Conservation (phyloP, 2,888 invertebrate genomes). For the Podabrus alpinus region DNA sequence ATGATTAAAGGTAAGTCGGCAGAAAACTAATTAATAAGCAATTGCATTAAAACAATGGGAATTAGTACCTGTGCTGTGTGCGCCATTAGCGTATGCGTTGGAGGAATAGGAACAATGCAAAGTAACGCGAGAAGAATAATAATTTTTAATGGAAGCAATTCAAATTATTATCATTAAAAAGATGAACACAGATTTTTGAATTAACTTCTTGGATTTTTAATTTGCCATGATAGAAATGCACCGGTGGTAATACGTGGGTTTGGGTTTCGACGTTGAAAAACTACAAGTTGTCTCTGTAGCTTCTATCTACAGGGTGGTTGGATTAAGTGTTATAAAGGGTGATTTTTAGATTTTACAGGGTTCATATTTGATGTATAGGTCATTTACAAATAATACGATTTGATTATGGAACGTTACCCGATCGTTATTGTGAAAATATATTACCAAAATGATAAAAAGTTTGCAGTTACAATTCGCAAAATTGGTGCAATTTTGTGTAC, state of each 20-base stretch:
- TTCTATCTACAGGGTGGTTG: background rate
- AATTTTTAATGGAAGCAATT: background rate
- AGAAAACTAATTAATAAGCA: conserved; percentile 24
- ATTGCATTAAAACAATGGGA: conserved; percentile 25
- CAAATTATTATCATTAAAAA: background rate
- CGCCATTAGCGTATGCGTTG: conserved; percentile 15
- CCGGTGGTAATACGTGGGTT: background rate
- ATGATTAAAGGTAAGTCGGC: conserved; percentile 14
- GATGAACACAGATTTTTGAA: background rate
- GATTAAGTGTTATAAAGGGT: background rate
- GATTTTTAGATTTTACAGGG: too few species aligned
- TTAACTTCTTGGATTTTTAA: background rate
- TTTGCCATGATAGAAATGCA: background rate
- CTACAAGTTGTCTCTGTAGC: too few species aligned
- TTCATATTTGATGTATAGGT: too few species aligned
- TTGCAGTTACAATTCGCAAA: too few species aligned
- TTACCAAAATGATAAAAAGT: too few species aligned
- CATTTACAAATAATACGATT: too few species aligned
- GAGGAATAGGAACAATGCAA: conserved; percentile 17
- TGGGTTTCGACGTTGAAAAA: background rate
- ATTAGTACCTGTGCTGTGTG: conserved; percentile 19
- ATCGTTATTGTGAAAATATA: too few species aligned
- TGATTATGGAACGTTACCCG: too few species aligned
- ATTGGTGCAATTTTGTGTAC: too few species aligned
- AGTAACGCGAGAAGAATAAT: background rate